phyloP scores from a whole-genome alignment of 2,888 invertebrate genomes.

The Drosophila suboccidentalis region DNA sequence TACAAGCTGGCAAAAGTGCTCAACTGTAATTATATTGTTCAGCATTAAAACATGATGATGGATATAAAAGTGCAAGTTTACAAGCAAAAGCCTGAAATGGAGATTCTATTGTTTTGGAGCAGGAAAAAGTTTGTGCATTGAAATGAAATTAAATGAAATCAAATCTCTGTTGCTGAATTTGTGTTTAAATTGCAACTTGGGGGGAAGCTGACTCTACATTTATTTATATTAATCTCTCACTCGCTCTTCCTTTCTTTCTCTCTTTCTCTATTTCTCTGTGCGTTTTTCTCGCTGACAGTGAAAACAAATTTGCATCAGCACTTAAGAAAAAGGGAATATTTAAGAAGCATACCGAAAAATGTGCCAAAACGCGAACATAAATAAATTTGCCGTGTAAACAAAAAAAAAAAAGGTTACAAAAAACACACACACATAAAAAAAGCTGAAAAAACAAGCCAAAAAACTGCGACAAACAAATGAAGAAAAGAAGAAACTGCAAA shows the following conservation, averaged over 20 bases:
- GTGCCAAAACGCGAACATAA: constrained; percentile 74
- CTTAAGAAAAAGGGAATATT: constrained; percentile 76
- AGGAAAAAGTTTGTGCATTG: constrained; percentile 19
- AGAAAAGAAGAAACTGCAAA: constrained; percentile 67
- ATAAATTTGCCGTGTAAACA: constrained; percentile 80
- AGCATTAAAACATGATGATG: constrained; percentile 12
- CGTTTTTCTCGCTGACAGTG: constrained; percentile 31
- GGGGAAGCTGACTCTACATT: background rate
- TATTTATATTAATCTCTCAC: background rate
- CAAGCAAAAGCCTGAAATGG: background rate
- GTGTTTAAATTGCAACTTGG: constrained; percentile 5
- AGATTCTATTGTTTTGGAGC: constrained; percentile 16
- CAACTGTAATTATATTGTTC: constrained; percentile 23
- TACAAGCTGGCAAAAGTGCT: constrained; percentile 14
- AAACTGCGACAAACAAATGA: constrained; percentile 54
- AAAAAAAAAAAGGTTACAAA: constrained; percentile 48
- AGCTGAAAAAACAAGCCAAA: constrained; percentile 21
- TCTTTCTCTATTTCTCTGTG: constrained; percentile 1
- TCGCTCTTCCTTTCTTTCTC: constrained; percentile 10
- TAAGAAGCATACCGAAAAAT: constrained; percentile 59
- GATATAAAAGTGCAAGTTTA: constrained; percentile 6
- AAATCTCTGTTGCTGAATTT: constrained; percentile 10
- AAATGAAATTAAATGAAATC: constrained; percentile 9
- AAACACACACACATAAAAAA: constrained; percentile 56
- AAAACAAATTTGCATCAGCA: constrained; percentile 75